phyloP scores from a whole-genome alignment of 2,888 invertebrate species.

The Stenodema calcarata region DNA sequence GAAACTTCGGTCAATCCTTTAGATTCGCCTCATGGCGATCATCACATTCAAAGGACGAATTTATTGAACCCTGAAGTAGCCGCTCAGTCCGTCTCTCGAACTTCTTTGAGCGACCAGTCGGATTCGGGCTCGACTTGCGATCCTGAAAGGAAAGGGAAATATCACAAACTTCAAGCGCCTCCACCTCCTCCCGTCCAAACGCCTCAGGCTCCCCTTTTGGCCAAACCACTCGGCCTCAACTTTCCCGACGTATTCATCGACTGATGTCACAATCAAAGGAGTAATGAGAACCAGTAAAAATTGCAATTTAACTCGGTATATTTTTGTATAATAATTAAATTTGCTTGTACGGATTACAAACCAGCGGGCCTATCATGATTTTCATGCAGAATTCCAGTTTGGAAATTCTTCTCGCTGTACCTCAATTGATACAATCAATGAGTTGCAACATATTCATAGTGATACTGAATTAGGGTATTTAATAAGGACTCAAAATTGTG shows the following conservation, averaged over 20 bases:
- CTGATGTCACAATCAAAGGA: neutral
- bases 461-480: no score
- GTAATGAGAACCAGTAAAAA: neutral
- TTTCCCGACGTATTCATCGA: constrained; percentile 32
- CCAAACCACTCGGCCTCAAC: neutral
- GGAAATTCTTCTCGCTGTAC: no score
- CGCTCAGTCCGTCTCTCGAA: neutral
- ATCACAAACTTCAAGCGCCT: constrained; percentile 65
- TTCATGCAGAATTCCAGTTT: no score
- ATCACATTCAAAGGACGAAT: neutral
- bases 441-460: no score
- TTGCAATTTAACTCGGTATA: neutral
- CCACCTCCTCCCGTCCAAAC: constrained; percentile 58
- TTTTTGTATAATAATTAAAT: neutral
- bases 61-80: neutral
- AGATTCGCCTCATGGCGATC: neutral
- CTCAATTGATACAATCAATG: no score
- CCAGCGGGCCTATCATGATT: no score
- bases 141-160: constrained; percentile 63
- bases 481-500: no score
- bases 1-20: neutral
- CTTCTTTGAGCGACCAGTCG: constrained; percentile 9
- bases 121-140: constrained; percentile 55
- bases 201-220: neutral
- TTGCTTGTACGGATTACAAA: neutral